These are phyloP conservation scores for Heteronetta atricapilla DNA, from an alignment of 2,113 vertebrate species.

Conservation along the genomic window DNA sequence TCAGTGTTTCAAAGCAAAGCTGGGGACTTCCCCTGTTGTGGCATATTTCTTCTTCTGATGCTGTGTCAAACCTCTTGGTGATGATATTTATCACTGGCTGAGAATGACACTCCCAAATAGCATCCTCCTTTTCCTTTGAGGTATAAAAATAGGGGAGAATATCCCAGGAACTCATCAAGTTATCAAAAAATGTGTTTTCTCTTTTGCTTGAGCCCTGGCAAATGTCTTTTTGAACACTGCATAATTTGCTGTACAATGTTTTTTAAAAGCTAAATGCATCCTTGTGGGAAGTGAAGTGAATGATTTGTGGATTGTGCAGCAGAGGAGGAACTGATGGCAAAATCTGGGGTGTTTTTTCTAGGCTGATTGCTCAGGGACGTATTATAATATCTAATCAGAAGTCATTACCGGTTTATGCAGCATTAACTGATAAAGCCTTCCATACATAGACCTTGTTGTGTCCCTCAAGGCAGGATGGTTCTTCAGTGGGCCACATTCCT, in stretches of 20 bases:
- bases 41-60: background rate
- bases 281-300: background rate
- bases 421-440: slow-evolving; percentile 17
- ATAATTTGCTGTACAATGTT: background rate
- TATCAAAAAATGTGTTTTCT: background rate
- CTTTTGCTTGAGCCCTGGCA: background rate
- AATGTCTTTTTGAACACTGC: background rate
- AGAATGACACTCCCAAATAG: background rate
- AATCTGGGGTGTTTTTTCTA: background rate
- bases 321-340: slow-evolving; percentile 6
- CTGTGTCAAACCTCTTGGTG: background rate
- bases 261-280: background rate
- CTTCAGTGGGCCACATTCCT: background rate
- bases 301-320: background rate
- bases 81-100: background rate
- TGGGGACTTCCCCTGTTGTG: fast-evolving
- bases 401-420: slow-evolving; percentile 36
- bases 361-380: slow-evolving; percentile 27
- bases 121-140: background rate
- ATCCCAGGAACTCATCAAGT: background rate
- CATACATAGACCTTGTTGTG: background rate
- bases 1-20: background rate
- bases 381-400: slow-evolving; percentile 37
- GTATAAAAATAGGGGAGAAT: background rate
- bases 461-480: slow-evolving; percentile 12